Conservation (phyloP, 2,888 invertebrate genomes). For the Aelia acuminata region DNA sequence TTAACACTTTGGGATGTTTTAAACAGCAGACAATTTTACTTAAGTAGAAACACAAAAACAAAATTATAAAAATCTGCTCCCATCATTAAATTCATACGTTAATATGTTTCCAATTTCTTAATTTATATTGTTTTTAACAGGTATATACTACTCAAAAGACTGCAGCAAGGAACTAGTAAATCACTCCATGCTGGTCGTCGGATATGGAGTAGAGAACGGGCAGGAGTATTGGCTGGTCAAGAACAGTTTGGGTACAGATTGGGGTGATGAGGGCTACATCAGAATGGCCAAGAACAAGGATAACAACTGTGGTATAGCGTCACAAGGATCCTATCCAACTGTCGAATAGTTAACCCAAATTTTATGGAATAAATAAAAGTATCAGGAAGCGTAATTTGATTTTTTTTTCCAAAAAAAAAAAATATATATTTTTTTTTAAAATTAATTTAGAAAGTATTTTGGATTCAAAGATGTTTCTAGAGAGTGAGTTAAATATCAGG, state of each 20-base stretch:
- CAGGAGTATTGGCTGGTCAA: conserved; percentile 89
- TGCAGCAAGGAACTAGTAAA: conserved; percentile 82
- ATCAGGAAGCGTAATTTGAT: background rate
- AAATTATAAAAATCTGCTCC: too few relatives aligned
- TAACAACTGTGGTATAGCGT: conserved; percentile 91
- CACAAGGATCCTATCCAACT: conserved; percentile 86
- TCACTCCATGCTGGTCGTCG: conserved; percentile 89
- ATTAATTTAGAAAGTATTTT: too few relatives aligned
- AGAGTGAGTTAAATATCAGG: too few relatives aligned
- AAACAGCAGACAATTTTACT: too few relatives aligned
- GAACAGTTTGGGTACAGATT: conserved; percentile 85
- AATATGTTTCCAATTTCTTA: background rate
- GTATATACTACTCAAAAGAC: conserved; percentile 83
- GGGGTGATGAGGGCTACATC: conserved; percentile 90
- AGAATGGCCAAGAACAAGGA: conserved; percentile 87
- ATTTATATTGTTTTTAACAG: conserved; percentile 67
- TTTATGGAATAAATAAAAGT: background rate
- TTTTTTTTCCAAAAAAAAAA: too few relatives aligned
- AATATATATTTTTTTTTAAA: too few relatives aligned
- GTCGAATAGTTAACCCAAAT: conserved; percentile 73
- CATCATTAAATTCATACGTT: too few relatives aligned
- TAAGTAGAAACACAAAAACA: too few relatives aligned
- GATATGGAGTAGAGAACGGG: conserved; percentile 79
- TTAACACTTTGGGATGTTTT: background rate
- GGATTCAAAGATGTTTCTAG: too few relatives aligned